Base-by-base conservation (phyloP, 2,797 vertebrate species). In the Cyclopterus lumpus region DNA sequence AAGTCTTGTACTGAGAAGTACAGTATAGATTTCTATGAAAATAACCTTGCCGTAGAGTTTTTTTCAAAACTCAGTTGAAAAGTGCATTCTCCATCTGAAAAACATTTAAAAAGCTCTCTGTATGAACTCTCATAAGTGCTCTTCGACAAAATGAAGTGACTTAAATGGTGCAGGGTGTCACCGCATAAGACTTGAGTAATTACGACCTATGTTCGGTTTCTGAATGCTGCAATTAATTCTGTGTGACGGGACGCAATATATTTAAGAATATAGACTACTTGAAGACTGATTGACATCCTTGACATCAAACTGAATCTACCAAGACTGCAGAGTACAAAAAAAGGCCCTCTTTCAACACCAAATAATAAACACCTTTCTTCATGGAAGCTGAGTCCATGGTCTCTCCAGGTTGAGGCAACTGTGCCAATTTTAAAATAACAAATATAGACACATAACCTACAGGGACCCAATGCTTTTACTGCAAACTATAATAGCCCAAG, bases 1-100 rank as follows among this genome's bases (percentile, higher is more conserved):
- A 59, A 58, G 79, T 73, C 53, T 64, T 69, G 70, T 55, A 57
- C 86, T 77, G 83, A 80, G 83, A 85, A 75, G 82, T 84, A 88
- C 87, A 89, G 88, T 84, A 67, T 91, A 71, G 79, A 73, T 91
- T 94, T 91, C 90, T 87, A 75, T 66, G 55, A 81, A 91, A 92
- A 92, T 79, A 92, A 86, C 72, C 63, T 75, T 54, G 49, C n/a
- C 67, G 70, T 73, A 26, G 59, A 54, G 44, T 14, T 8, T 75
- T 77, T 81, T 71, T 68, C 14, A 10, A 4, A 67, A 49, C 62
- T 49, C 54, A 11, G 59, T 72, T 75, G 60, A 85, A 77, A 81
- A 87, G 79, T 80, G 70, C 67, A 68, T 82, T 79, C 42, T 18
- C 80, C 87, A 83, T 83, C 57, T 89, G 86, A 91, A 87, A 90